These are phyloP conservation scores for Anthopleura sola DNA, from an alignment of 64 coral and sea anemone genomes.

Conservation along the genomic window DNA sequence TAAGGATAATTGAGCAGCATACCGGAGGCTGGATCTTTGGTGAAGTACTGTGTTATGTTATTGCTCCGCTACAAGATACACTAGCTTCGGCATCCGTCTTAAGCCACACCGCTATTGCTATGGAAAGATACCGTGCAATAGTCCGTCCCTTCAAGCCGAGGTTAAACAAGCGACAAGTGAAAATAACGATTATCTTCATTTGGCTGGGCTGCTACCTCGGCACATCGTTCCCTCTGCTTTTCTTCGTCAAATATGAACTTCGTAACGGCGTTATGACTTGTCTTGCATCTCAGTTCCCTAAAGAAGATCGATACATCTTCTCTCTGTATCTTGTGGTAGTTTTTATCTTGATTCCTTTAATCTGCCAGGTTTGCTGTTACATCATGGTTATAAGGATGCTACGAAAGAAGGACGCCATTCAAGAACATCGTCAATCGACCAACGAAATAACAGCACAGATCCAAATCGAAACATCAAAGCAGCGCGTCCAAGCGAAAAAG, in stretches of 20 bases:
- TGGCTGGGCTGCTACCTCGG: constrained; percentile 61
- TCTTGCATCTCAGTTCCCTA: not conserved
- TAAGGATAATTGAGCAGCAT: constrained; percentile 63
- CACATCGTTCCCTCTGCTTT: not conserved
- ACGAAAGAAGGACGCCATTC: constrained; percentile 13
- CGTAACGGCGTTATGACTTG: not conserved
- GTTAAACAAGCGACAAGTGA: constrained; percentile 44
- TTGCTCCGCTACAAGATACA: constrained; percentile 72
- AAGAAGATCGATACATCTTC: constrained; percentile 8
- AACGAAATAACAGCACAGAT: not conserved
- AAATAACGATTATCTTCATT: constrained; percentile 31
- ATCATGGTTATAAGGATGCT: constrained; percentile 33
- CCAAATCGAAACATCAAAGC: not conserved
- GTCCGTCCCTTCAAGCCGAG: constrained; percentile 59
- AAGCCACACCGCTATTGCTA: constrained; percentile 63
- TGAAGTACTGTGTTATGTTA: constrained; percentile 57
- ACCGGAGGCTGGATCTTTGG: constrained; percentile 56
- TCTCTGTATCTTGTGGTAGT: constrained; percentile 37
- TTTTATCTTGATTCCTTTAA: constrained; percentile 42
- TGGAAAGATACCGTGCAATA: constrained; percentile 78
- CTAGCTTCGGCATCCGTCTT: constrained; percentile 72
- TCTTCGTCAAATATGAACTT: constrained; percentile 10
- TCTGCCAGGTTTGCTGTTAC: constrained; percentile 29
- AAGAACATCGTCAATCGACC: not conserved
- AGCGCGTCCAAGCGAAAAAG: constrained; percentile 4